A percentile compares a stretch with the other conserved stretches of the same genome.
These are phyloP conservation scores for Macaria notata DNA, from an alignment of 2,888 invertebrate species.

Conservation along the genomic window DNA sequence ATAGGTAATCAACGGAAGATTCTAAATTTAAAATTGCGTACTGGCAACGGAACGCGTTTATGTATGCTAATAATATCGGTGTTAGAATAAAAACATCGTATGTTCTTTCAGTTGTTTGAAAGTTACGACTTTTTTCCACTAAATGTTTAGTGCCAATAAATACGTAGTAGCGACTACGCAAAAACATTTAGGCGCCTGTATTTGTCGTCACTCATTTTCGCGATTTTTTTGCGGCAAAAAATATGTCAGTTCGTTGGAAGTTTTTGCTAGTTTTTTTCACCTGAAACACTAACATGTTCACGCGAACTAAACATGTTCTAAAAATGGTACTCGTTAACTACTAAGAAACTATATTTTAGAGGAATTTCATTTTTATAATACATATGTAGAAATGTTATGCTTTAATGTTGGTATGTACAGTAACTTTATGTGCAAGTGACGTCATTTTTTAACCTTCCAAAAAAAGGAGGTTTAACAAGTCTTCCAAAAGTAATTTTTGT, in stretches of 20 bases:
- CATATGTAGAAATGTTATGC: too few species aligned
- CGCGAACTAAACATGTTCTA: too few species aligned
- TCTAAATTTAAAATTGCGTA: conserved; percentile 29
- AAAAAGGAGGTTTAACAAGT: too few species aligned
- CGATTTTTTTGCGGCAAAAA: conserved; percentile 4
- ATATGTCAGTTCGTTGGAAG: neutral
- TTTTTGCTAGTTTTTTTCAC: too few species aligned
- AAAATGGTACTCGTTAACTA: too few species aligned
- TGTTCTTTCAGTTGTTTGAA: neutral
- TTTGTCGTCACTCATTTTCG: conserved; percentile 19
- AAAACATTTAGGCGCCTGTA: conserved; percentile 19
- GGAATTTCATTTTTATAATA: too few species aligned
- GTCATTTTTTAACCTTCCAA: too few species aligned
- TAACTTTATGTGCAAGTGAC: too few species aligned
- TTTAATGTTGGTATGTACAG: too few species aligned
- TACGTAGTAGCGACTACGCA: conserved; percentile 1
- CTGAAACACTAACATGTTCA: too few species aligned
- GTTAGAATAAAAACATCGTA: conserved; percentile 11
- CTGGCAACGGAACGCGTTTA: conserved; percentile 19
- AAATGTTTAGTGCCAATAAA: neutral
- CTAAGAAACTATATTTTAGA: too few species aligned
- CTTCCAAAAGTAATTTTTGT: too few species aligned
- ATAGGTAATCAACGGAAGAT: conserved; percentile 29
- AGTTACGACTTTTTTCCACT: conserved; percentile 5
- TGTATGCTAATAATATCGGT: conserved; percentile 14